These are phyloP conservation scores for Microtus pennsylvanicus DNA, from an alignment of 2,113 vertebrate genomes.

Conservation along the genomic window DNA sequence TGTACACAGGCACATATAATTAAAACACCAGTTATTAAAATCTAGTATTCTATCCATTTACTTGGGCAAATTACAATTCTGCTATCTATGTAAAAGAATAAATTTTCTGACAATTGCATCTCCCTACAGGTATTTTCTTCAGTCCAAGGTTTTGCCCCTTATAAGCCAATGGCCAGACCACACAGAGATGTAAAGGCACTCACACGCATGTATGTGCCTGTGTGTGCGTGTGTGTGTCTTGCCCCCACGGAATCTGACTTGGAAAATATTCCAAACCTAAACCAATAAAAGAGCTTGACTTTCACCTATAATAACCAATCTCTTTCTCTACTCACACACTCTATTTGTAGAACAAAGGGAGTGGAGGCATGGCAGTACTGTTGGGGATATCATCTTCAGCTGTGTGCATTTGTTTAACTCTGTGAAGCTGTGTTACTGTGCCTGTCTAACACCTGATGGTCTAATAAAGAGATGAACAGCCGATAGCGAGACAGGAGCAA, in stretches of 20 bases:
- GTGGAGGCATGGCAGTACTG: no score
- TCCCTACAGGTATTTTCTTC: background rate
- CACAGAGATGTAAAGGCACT: background rate
- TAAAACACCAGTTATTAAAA: background rate
- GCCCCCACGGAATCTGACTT: background rate
- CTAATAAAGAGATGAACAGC: no score
- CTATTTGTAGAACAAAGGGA: background rate
- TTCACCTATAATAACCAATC: background rate
- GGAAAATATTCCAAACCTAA: background rate
- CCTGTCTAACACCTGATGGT: no score
- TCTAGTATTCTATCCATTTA: background rate
- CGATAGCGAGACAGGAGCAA: no score
- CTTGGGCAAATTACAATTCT: conserved; percentile 29
- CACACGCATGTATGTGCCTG: no score
- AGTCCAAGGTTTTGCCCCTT: background rate
- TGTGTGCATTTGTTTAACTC: no score
- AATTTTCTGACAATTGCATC: background rate
- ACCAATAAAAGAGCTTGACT: background rate
- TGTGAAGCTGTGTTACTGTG: no score
- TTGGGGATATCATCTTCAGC: no score
- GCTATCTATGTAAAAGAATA: conserved; percentile 4
- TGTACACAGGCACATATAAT: background rate
- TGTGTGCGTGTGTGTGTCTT: background rate
- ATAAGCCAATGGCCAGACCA: background rate
- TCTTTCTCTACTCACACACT: background rate